Conservation (phyloP, 2,888 invertebrate species). For the Linnaemya tessellans region DNA sequence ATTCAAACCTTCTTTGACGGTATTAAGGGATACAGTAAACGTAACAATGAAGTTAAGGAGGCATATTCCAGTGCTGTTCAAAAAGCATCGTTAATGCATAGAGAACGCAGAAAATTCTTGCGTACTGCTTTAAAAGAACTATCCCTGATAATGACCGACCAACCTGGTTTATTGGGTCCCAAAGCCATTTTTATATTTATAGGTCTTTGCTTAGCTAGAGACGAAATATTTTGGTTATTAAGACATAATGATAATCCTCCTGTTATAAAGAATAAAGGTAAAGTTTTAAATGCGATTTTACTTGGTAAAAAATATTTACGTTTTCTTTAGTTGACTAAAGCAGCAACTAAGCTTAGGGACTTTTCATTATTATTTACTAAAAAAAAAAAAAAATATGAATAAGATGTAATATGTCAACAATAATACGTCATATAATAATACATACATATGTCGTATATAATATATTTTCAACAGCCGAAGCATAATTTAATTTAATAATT, state of each 20-base stretch:
- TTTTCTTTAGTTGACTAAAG: too few species aligned
- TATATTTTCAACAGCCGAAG: too few species aligned
- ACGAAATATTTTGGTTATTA: slow-evolving; percentile 98
- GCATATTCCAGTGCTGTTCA: slow-evolving; percentile 95
- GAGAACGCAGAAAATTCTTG: slow-evolving; percentile 97
- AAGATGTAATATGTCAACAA: too few species aligned
- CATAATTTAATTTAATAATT: slow-evolving; percentile 7
- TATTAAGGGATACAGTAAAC: slow-evolving; percentile 96
- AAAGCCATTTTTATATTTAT: slow-evolving; percentile 98
- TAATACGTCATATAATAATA: too few species aligned
- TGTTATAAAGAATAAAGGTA: slow-evolving; percentile 90
- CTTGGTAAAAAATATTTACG: too few species aligned
- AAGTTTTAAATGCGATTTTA: neutral
- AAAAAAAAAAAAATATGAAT: too few species aligned
- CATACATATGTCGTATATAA: too few species aligned
- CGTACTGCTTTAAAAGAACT: slow-evolving; percentile 97
- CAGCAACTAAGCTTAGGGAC: too few species aligned
- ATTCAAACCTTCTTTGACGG: slow-evolving; percentile 96
- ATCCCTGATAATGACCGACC: slow-evolving; percentile 97
- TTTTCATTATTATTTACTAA: too few species aligned
- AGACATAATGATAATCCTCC: slow-evolving; percentile 98
- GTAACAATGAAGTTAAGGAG: slow-evolving; percentile 97
- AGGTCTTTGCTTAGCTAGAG: slow-evolving; percentile 96
- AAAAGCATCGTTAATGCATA: slow-evolving; percentile 94
- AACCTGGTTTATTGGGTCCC: slow-evolving; percentile 97